Percentiles rank a stretch among this genome's conserved stretches.
These are phyloP conservation scores for Acanthosepion esculentum DNA, from an alignment of 2,888 invertebrate genomes.

Conservation along the genomic window DNA sequence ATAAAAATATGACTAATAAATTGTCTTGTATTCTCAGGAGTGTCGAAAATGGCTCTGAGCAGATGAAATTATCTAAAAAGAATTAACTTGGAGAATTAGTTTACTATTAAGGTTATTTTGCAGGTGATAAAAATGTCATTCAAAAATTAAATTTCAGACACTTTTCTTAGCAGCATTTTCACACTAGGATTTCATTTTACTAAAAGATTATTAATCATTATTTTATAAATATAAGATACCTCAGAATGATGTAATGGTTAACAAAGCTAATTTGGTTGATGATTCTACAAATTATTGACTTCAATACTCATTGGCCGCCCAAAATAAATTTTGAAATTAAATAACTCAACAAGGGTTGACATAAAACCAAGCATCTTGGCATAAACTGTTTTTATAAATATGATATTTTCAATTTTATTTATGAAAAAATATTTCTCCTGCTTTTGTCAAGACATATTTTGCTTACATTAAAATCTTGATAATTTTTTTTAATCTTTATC, in stretches of 20 bases:
- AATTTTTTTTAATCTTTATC: not conserved
- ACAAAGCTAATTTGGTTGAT: too few species aligned
- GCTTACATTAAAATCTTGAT: not conserved
- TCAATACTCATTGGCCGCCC: too few species aligned
- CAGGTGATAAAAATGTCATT: not conserved
- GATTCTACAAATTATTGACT: too few species aligned
- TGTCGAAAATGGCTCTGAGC: not conserved
- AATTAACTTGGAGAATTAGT: not conserved
- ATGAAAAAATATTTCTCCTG: too few species aligned
- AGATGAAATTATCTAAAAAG: not conserved
- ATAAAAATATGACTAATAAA: too few species aligned
- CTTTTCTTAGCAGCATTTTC: not conserved
- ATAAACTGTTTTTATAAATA: not conserved
- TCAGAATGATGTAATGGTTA: too few species aligned
- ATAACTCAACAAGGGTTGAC: too few species aligned
- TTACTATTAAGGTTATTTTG: not conserved
- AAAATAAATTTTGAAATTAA: too few species aligned
- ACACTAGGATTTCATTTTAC: not conserved
- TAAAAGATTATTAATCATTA: not conserved
- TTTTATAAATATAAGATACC: too few species aligned
- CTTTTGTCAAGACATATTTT: not conserved
- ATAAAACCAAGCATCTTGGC: too few species aligned
- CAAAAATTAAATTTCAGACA: not conserved
- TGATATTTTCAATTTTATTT: not conserved
- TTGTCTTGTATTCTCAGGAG: not conserved